Evolutionary conservation across 2,797 vertebrate species (phyloP).

Genomic region (Taenioides sp.): DNA sequence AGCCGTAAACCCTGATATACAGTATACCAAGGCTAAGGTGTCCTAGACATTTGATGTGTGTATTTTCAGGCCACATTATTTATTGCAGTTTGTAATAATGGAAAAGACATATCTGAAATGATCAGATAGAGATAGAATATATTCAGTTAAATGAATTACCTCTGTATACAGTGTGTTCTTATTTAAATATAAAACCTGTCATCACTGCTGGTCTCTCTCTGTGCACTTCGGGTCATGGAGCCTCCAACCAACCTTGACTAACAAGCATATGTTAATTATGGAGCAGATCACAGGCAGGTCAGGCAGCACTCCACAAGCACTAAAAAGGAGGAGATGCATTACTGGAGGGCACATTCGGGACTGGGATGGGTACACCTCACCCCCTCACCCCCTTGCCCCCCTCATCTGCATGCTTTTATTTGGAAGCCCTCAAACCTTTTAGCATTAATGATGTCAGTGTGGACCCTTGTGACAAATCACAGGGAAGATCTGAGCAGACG

Average conservation of each 20-base stretch:
- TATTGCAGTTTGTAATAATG: not conserved
- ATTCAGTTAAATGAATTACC: too few species aligned
- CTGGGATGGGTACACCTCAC: slow-evolving; percentile 80
- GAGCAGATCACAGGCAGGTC: slow-evolving; percentile 95
- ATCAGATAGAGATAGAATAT: not conserved
- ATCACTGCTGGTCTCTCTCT: slow-evolving; percentile 20
- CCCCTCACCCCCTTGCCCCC: slow-evolving; percentile 50
- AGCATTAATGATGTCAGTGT: slow-evolving; percentile 27
- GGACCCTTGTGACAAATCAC: slow-evolving; percentile 5
- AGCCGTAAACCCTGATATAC: not conserved
- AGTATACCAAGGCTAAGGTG: not conserved
- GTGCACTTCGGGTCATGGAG: slow-evolving; percentile 59
- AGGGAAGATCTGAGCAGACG: not conserved
- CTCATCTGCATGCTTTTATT: slow-evolving; percentile 25
- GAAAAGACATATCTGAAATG: too few species aligned
- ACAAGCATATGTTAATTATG: slow-evolving; percentile 99
- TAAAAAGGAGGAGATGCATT: slow-evolving; percentile 86
- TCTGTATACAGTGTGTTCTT: slow-evolving; percentile 15
- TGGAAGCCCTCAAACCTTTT: slow-evolving; percentile 28
- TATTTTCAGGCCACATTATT: not conserved
- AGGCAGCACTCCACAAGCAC: slow-evolving; percentile 86
- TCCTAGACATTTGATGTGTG: too few species aligned
- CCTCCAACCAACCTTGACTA: slow-evolving; percentile 94
- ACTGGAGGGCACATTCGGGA: slow-evolving; percentile 88
- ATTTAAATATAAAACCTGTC: slow-evolving; percentile 11